A percentile compares a stretch with the other conserved stretches of the same genome.
These are phyloP conservation scores for Phataginus tetradactyla DNA, from an alignment of 2,797 vertebrate genomes.

Conservation along the genomic window DNA sequence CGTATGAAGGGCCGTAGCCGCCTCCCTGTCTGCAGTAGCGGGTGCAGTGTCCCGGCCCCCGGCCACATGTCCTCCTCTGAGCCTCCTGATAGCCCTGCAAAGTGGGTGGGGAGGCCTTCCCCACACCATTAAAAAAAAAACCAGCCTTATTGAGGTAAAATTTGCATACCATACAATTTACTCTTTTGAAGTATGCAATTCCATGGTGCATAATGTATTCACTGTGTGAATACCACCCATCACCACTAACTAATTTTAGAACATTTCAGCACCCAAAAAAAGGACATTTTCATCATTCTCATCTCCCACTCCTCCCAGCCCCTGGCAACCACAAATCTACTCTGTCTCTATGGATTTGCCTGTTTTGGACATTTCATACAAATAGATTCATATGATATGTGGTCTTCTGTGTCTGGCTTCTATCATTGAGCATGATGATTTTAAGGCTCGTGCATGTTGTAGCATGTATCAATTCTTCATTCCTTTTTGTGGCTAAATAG, in stretches of 20 bases:
- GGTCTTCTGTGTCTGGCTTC: background rate
- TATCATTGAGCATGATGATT: background rate
- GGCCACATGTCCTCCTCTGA: background rate
- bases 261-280: background rate
- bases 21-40: background rate
- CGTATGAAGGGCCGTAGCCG: background rate
- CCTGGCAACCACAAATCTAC: background rate
- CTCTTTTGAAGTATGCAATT: background rate
- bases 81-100: background rate
- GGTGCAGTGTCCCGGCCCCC: accelerated
- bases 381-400: background rate
- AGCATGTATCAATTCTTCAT: background rate
- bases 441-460: background rate
- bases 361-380: background rate
- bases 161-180: background rate
- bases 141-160: background rate
- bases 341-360: background rate
- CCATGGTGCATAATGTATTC: background rate
- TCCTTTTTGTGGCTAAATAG: background rate
- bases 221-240: background rate
- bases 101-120: background rate
- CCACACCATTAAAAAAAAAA: background rate
- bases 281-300: background rate
- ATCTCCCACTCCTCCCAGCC: background rate
- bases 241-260: background rate